Base-by-base conservation (phyloP, 2,113 vertebrate genomes). In the Microtus oregoni region DNA sequence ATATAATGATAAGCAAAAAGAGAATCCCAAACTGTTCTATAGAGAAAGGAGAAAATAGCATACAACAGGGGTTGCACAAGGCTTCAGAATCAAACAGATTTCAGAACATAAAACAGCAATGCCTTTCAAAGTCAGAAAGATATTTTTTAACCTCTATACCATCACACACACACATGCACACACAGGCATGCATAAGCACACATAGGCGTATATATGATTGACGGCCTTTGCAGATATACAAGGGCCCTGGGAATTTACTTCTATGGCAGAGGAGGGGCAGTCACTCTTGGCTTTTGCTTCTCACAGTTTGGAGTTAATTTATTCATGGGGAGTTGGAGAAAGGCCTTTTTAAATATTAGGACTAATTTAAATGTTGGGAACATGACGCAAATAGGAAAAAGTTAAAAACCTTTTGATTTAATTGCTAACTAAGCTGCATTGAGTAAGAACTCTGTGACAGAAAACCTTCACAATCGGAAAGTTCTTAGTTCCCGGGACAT, bases 321-420 rank as follows among this genome's bases (percentile, higher is more conserved):
- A 50, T 83, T 94, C 55, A 73, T 20, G 47, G 22, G n/a, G 41
- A 89, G 73, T 0, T 75, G 55, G 86, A 70, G 32, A 92, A 58
- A 75, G 26, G 28, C 26, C 12, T 67, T 50, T 95, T 86, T 78
- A 65, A 94, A 94, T 86, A 77, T 3, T 83, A 79, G 70, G 68
- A 65, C 30, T 20, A 94, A 86, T 89, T 90, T 89, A 91, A 95
- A 83, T 44, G 24, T 92, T 86, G 41, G 58, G 87, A 95, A 90
- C 92, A 86, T 76, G 89, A 97, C 5, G 32, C 90, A 95, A 94
- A 93, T 79, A 89, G 93, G 78, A 96, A 95, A 96, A 82, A 87
- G 85, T 89, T 92, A n/a, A 86, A 95, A 89, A 47, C 44, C 70
- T 38, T 89, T 89, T 63, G 19, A 78, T 50, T 94, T 95, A 92